These are phyloP conservation scores for Mola mola DNA, from an alignment of 2,113 vertebrate species.

Conservation along the genomic window DNA sequence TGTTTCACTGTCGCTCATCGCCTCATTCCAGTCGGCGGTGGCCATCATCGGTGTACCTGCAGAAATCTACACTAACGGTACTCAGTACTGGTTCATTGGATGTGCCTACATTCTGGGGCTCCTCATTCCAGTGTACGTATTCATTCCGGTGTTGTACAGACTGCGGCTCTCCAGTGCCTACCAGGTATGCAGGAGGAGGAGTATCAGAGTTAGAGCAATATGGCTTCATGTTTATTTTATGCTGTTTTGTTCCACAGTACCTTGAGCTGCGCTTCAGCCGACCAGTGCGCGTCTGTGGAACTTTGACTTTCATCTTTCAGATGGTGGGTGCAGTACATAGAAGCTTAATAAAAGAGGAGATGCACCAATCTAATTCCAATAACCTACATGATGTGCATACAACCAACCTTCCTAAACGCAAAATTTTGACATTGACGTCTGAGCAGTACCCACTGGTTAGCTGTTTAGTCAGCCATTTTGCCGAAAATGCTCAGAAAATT, in stretches of 20 bases:
- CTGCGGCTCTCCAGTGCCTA: conserved; percentile 90
- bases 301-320: conserved; percentile 94
- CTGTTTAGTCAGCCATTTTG: no score
- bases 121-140: conserved; percentile 91
- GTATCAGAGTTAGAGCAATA: no score
- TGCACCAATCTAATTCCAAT: neutral
- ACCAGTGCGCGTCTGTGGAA: conserved; percentile 87
- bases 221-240: neutral
- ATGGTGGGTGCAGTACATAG: conserved; percentile 82
- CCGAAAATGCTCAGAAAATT: no score
- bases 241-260: conserved; percentile 80
- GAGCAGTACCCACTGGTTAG: no score
- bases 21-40: conserved; percentile 95
- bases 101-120: conserved; percentile 92
- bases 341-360: neutral
- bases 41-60: conserved; percentile 91
- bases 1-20: conserved; percentile 90
- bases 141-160: conserved; percentile 93
- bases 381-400: neutral
- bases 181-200: conserved; percentile 82
- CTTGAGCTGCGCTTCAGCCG: conserved; percentile 95
- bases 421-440: no score
- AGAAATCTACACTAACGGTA: conserved; percentile 89
- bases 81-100: conserved; percentile 97
- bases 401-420: no score